Evolutionary conservation across 2,797 vertebrate species (phyloP), one percentile per base, ranked within the genome.

Genomic region (Tolypeutes matacus): DNA sequence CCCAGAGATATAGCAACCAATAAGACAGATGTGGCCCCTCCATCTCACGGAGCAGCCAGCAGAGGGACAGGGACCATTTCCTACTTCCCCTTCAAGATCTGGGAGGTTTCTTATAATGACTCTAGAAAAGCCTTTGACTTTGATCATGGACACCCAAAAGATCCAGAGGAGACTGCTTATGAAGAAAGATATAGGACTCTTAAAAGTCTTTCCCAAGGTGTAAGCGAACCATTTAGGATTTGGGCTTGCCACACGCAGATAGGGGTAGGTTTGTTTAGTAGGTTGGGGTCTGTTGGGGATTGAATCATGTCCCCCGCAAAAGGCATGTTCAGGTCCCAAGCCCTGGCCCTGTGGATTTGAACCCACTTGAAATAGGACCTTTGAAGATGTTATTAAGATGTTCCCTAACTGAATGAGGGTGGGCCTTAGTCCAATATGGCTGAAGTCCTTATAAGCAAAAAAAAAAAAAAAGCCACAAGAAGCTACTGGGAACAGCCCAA

Each of bases 1-100:
- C 12, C 39, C 53, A 31, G 51, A 25, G 76, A 17, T n/a, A n/a
- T 2, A 53, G 72, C 64, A 51, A 3, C 56, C 53, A 51, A 11
- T 12, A 25, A 93, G 53, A 62, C 13, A 20, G 21, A 9, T 2
- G 14, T 15, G 36, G n/a, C 34, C 51, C 27, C 29, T 14, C 31
- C 42, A 46, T 5, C 75, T 65, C 6, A 4, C 0, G 14, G 62
- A 65, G 29, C 7, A 2, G 17, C 21, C 15, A 39, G 11, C 20
- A 13, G 15, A 49, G 17, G 8, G 34, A 17, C 18, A 13, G 39
- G 53, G 13, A 25, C 13, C 51, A 9, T 39, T 56, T 36, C 21
- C 1, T 1, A 7, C 25, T 10, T 67, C 4, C 25, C 36, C 2
- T 36, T 4, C 2, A 11, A 21, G 42, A 73, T 34, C 15, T 31